These are phyloP conservation scores for Empidonax traillii DNA, from an alignment of 2,113 vertebrate genomes.

Conservation along the genomic window DNA sequence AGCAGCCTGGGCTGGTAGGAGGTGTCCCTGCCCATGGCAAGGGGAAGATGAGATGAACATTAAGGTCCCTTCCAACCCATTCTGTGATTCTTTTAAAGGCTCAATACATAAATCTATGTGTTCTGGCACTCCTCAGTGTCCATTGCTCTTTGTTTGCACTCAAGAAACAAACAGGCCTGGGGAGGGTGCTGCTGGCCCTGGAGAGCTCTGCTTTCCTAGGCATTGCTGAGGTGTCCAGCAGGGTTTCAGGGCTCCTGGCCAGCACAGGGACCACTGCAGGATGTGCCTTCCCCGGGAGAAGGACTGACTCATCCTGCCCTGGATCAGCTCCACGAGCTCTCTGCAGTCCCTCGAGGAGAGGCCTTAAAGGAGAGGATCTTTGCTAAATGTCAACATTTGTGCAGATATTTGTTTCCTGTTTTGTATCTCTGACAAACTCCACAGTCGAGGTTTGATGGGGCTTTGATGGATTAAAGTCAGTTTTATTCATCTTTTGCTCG, in stretches of 20 bases:
- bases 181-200: not conserved
- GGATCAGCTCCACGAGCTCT: not conserved
- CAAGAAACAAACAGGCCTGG: not conserved
- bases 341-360: not conserved
- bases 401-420: not conserved
- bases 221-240: not conserved
- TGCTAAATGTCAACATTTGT: not conserved
- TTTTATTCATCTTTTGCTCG: not conserved
- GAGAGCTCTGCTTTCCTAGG: not conserved
- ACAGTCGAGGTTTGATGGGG: not conserved
- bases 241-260: not conserved
- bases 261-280: not conserved
- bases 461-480: not conserved
- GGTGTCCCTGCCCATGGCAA: not conserved
- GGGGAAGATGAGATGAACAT: not conserved
- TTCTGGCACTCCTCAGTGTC: not conserved
- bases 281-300: rapidly evolving
- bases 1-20: not conserved
- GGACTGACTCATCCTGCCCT: slow-evolving; percentile 2
- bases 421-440: not conserved
- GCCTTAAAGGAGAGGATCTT: not conserved
- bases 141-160: not conserved
- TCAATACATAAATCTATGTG: not conserved
- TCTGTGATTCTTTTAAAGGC: not conserved
- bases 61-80: no score